A percentile compares a stretch with the other conserved stretches of the same genome.
Evolutionary conservation across 2,888 invertebrate species (phyloP).

Genomic region (Protodeltote pygarga): DNA sequence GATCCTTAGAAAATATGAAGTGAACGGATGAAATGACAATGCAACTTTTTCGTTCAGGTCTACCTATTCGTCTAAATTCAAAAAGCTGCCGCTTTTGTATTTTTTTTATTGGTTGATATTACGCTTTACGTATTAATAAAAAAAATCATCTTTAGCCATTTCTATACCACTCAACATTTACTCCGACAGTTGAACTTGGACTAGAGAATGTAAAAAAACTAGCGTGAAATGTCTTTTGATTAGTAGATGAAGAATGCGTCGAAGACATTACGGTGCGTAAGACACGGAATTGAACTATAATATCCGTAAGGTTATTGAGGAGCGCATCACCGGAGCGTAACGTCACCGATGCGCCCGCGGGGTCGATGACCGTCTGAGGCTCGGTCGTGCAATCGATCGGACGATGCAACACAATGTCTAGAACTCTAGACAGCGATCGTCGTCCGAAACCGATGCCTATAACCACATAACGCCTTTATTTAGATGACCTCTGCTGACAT

Average conservation of each 20-base stretch:
- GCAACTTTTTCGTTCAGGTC: conserved; percentile 43
- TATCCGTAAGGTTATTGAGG: conserved; percentile 77
- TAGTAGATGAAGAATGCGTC: conserved; percentile 48
- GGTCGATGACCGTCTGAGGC: conserved; percentile 85
- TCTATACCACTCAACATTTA: not conserved
- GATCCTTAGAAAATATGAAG: conserved; percentile 32
- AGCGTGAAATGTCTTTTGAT: conserved; percentile 18
- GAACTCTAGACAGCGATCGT: conserved; percentile 84
- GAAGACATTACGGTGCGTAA: conserved; percentile 55
- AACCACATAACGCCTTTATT: conserved; percentile 80
- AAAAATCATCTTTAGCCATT: conserved; percentile 30
- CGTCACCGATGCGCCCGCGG: conserved; percentile 86
- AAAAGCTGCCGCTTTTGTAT: conserved; percentile 65
- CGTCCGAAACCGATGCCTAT: conserved; percentile 78
- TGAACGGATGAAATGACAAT: conserved; percentile 46
- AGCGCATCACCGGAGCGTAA: conserved; percentile 85
- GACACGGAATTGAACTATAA: conserved; percentile 66
- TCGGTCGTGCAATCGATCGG: conserved; percentile 84
- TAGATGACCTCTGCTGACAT: conserved; percentile 86
- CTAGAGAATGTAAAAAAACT: conserved; percentile 6
- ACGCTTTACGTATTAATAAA: conserved; percentile 57
- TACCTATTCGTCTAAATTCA: conserved; percentile 60
- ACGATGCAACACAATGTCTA: conserved; percentile 84
- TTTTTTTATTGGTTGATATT: conserved; percentile 61
- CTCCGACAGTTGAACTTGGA: not conserved